Evolutionary conservation across 1,140 invertebrate species (phyloP).

Genomic region (Penaeus japonicus): DNA sequence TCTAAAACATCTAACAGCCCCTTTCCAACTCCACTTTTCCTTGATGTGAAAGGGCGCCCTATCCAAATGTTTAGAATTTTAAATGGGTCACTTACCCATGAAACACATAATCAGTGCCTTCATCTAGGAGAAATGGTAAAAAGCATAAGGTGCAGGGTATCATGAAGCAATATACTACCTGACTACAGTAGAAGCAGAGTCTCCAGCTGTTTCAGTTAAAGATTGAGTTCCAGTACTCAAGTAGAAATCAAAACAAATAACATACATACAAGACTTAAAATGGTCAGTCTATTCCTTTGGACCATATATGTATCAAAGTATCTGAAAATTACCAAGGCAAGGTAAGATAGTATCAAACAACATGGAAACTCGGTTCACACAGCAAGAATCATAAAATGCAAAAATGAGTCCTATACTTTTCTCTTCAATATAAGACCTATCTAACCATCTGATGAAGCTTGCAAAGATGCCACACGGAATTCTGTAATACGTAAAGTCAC

Average conservation of each 20-base stretch:
- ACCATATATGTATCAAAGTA: neutral
- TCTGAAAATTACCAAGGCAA: neutral
- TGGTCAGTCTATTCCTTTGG: neutral
- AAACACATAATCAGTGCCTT: slow-evolving; percentile 9
- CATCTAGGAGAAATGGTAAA: slow-evolving; percentile 21
- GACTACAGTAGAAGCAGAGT: slow-evolving; percentile 44
- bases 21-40: too few relatives aligned
- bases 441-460: neutral
- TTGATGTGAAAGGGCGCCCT: too few relatives aligned
- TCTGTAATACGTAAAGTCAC: too few relatives aligned
- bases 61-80: too few relatives aligned
- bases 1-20: too few relatives aligned
- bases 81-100: too few relatives aligned
- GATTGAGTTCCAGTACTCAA: slow-evolving; percentile 4
- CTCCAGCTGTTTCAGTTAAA: slow-evolving; percentile 21
- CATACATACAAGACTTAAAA: slow-evolving; percentile 21
- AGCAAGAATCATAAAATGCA: slow-evolving; percentile 3
- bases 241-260: slow-evolving; percentile 13
- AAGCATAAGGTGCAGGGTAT: slow-evolving; percentile 26
- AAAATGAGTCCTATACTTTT: neutral
- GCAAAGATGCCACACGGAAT: slow-evolving; percentile 27
- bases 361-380: slow-evolving; percentile 41
- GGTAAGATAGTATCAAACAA: slow-evolving; percentile 21
- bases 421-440: neutral
- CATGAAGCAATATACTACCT: slow-evolving; percentile 50